Evolutionary conservation across 2,113 vertebrate species (phyloP).

Genomic region (Sphaerodactylus townsendi): DNA sequence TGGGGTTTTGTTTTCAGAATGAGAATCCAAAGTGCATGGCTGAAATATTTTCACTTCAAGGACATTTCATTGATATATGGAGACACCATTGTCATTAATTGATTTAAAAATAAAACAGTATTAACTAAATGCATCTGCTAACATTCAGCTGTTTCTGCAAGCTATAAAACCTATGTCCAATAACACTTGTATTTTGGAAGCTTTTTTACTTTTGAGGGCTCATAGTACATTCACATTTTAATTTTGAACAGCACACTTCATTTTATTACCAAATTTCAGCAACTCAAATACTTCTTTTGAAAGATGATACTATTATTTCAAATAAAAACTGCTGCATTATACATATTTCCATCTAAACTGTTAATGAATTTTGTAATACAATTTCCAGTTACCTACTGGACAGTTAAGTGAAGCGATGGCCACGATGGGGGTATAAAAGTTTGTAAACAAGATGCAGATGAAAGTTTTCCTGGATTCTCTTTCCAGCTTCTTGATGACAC

Average conservation of each 20-base stretch:
- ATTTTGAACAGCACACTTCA: slow-evolving; percentile 53
- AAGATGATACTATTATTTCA: slow-evolving; percentile 63
- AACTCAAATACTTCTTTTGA: slow-evolving; percentile 63
- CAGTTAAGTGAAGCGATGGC: slow-evolving; percentile 50
- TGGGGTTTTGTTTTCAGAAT: slow-evolving; percentile 15
- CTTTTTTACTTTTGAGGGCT: slow-evolving; percentile 33
- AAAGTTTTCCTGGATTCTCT: slow-evolving; percentile 47
- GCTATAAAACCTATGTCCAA: slow-evolving; percentile 44
- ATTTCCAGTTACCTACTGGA: slow-evolving; percentile 65
- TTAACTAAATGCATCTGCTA: slow-evolving; percentile 1
- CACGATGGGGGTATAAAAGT: slow-evolving; percentile 65
- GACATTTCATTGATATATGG: not conserved
- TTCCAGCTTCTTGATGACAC: slow-evolving; percentile 54
- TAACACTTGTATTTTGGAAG: slow-evolving; percentile 22
- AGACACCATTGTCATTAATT: not conserved
- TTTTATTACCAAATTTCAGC: slow-evolving; percentile 59
- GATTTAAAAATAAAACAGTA: not conserved
- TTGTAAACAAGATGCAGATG: slow-evolving; percentile 67
- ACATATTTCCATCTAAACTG: slow-evolving; percentile 68
- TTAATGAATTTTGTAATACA: slow-evolving; percentile 65
- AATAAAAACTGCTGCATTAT: slow-evolving; percentile 42
- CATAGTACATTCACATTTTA: slow-evolving; percentile 16
- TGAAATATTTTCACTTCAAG: slow-evolving; percentile 7
- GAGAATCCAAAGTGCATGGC: not conserved
- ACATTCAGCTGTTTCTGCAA: slow-evolving; percentile 27